These are phyloP conservation scores for Periphyllus acericola DNA, from an alignment of 2,888 invertebrate species.

Conservation along the genomic window DNA sequence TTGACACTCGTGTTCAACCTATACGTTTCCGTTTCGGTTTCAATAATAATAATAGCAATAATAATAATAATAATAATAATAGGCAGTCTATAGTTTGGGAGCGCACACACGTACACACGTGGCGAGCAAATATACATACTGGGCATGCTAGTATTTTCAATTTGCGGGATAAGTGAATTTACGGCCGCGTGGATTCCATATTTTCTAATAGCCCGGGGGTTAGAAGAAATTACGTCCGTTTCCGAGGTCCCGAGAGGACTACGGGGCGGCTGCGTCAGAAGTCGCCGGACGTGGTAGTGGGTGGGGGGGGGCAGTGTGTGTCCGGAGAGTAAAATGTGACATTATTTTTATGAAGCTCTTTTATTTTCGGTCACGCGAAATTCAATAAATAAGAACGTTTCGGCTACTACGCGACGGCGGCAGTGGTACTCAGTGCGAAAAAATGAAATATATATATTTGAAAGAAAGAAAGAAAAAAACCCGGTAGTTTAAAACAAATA, in stretches of 20 bases:
- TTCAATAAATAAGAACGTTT: constrained; percentile 37
- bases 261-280: not conserved
- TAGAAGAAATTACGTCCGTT: constrained; percentile 34
- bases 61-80: too few relatives aligned
- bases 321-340: not conserved
- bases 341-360: constrained; percentile 35
- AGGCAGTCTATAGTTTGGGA: not conserved
- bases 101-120: not conserved
- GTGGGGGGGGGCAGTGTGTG: not conserved
- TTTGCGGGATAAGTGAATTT: constrained; percentile 37
- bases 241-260: not conserved
- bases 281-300: not conserved
- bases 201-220: constrained; percentile 37
- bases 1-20: not conserved
- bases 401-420: not conserved
- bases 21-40: not conserved
- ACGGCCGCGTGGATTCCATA: constrained; percentile 28
- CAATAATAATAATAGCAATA: too few relatives aligned
- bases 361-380: constrained; percentile 14
- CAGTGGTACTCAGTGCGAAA: not conserved
- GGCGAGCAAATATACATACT: not conserved
- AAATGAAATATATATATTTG: too few relatives aligned
- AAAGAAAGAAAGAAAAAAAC: not conserved
- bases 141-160: constrained; percentile 25
- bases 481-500: constrained; percentile 25